Conservation (phyloP, 2,888 invertebrate genomes). For the Petrolisthes manimaculis region DNA sequence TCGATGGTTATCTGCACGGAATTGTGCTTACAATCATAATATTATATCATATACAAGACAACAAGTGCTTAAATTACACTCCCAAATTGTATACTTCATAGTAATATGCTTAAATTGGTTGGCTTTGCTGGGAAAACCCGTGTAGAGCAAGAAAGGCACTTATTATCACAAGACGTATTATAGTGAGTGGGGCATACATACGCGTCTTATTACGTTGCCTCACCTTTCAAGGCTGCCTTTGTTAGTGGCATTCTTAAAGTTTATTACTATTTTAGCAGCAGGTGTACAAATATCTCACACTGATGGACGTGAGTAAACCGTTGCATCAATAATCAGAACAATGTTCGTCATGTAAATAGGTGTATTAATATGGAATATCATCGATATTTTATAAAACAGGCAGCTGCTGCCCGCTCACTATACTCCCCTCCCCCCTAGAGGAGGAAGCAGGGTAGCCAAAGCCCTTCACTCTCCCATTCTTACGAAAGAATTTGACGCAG, state of each 20-base stretch:
- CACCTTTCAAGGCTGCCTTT: constrained; percentile 18
- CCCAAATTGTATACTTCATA: too few relatives aligned
- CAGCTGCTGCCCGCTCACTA: constrained; percentile 1
- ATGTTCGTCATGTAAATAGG: neutral
- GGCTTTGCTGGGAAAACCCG: too few relatives aligned
- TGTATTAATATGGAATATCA: constrained; percentile 2
- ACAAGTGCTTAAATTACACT: too few relatives aligned
- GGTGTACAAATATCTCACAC: too few relatives aligned
- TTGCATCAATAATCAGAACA: neutral
- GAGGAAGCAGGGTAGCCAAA: constrained; percentile 45
- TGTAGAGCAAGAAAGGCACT: neutral
- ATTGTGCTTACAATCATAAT: too few relatives aligned
- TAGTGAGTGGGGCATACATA: constrained; percentile 5
- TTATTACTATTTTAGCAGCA: neutral
- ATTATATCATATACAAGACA: too few relatives aligned
- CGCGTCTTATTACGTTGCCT: constrained; percentile 13
- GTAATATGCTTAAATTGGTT: too few relatives aligned
- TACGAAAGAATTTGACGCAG: neutral
- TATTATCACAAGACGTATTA: constrained; percentile 13
- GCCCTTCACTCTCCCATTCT: constrained; percentile 28
- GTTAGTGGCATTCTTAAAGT: constrained; percentile 12
- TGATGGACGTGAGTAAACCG: too few relatives aligned
- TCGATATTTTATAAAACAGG: constrained; percentile 8
- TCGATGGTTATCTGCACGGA: too few relatives aligned
- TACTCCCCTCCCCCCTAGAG: neutral